Evolutionary conservation across 2,113 vertebrate species (phyloP), one percentile per base, ranked within the genome.

Genomic region (Cynocephalus volans): DNA sequence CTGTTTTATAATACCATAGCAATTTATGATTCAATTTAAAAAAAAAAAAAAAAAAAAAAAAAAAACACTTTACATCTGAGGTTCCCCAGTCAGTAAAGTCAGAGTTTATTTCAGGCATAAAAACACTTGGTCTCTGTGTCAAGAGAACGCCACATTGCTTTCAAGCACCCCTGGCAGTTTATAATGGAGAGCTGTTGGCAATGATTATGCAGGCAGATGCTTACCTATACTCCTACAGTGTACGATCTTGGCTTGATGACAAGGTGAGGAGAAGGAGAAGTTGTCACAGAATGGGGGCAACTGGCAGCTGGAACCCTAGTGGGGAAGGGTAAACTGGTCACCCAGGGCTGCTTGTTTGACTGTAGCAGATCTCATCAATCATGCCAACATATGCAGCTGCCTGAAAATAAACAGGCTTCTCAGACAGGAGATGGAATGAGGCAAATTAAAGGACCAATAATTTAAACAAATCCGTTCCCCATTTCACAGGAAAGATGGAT

Each of bases 191-290:
- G 96, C 97, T 98, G 97, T 98, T 99, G 98, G 98, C 98, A 99
- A 83, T 98, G 97, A 98, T 98, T 96, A 97, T 89, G 97, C 97
- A 98, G 98, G 98, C 99, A 99, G 99, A 99, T 99, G 99, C 98
- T 98, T 98, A 99, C 99, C 98, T 99, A 98, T 95, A 50, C 98
- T 98, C 98, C 98, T 94, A 97, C 97, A 67, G 98, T 87, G 98
- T 98, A 93, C 94, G 98, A 93, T 94, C 97, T 98, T 99, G 99
- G 99, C 98, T 98, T 87, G 50, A 97, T 98, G 99, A 99, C 99
- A 99, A 99, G 98, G 98, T 99, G 98, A 99, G 96, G 98, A 98
- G 98, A 99, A 99, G 98, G 98, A 99, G 98, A 99, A 98, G 96
- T 88, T 97, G 85, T 98, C 98, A 21, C 98, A 98, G 98, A 98